A percentile compares a stretch with the other conserved stretches of the same genome.
phyloP scores from a whole-genome alignment of 2,113 vertebrate species.

The Chroicocephalus ridibundus region DNA sequence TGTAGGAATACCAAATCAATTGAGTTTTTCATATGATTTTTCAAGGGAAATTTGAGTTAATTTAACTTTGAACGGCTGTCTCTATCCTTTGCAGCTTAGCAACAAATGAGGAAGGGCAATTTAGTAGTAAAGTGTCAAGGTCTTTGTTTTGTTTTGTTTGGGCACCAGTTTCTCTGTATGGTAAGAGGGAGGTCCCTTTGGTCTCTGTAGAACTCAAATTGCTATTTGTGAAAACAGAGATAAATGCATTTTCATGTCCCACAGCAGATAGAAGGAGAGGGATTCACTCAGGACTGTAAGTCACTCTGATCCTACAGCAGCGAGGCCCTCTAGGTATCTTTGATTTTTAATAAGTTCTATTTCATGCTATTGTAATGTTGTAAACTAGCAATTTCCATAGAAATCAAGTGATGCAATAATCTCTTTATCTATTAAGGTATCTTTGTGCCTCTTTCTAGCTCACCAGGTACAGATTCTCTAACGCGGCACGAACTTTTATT shows the following conservation, averaged over 20 bases:
- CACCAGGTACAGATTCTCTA: background rate
- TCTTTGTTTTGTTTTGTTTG: background rate
- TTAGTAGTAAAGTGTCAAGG: background rate
- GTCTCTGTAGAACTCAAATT: background rate
- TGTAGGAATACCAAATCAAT: background rate
- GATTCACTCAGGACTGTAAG: background rate
- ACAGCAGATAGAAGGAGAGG: background rate
- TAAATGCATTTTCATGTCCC: background rate
- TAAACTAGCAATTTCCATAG: background rate
- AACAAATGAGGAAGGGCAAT: background rate
- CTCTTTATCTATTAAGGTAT: background rate
- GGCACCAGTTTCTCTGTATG: background rate
- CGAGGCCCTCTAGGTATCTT: background rate
- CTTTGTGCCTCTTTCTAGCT: background rate
- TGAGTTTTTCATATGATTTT: background rate
- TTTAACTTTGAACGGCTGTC: background rate
- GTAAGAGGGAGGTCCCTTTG: background rate
- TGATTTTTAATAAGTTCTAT: background rate
- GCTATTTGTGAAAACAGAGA: background rate
- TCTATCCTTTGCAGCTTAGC: background rate
- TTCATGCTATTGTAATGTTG: background rate
- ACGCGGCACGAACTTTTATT: background rate
- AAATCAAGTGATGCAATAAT: background rate
- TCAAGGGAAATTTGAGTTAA: background rate
- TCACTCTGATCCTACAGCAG: background rate